These are phyloP conservation scores for Papilio machaon DNA, from an alignment of 1,140 invertebrate genomes.

Conservation along the genomic window DNA sequence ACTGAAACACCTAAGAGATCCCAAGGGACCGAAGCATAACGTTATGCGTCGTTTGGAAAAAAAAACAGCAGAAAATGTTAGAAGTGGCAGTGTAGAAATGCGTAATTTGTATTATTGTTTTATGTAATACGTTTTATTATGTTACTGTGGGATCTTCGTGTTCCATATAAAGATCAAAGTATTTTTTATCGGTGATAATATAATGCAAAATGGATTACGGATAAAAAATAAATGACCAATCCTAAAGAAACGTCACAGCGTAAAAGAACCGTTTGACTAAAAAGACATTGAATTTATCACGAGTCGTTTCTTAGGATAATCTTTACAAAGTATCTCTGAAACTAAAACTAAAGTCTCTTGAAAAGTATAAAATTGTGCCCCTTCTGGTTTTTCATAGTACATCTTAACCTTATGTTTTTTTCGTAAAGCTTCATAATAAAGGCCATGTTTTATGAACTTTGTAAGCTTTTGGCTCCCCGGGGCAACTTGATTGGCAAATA, in stretches of 20 bases:
- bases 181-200: background rate
- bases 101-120: background rate
- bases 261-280: background rate
- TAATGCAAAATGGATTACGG: background rate
- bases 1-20: conserved; percentile 30
- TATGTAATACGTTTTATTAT: background rate
- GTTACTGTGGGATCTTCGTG: too few relatives aligned
- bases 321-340: background rate
- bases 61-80: background rate
- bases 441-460: conserved; percentile 37
- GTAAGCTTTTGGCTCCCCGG: conserved; percentile 30
- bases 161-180: background rate
- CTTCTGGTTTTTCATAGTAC: conserved; percentile 12
- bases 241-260: background rate
- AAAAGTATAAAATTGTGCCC: background rate
- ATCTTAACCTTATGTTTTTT: conserved; percentile 30
- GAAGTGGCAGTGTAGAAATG: background rate
- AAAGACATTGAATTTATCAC: background rate
- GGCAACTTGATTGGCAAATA: conserved; percentile 36
- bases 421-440: conserved; percentile 36
- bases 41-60: conserved; percentile 13
- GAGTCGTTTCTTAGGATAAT: background rate
- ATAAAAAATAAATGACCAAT: background rate
- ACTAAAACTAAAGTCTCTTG: background rate
- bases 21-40: background rate